Evolutionary conservation across 2,888 invertebrate species (phyloP).

Genomic region (Pomacea canaliculata): DNA sequence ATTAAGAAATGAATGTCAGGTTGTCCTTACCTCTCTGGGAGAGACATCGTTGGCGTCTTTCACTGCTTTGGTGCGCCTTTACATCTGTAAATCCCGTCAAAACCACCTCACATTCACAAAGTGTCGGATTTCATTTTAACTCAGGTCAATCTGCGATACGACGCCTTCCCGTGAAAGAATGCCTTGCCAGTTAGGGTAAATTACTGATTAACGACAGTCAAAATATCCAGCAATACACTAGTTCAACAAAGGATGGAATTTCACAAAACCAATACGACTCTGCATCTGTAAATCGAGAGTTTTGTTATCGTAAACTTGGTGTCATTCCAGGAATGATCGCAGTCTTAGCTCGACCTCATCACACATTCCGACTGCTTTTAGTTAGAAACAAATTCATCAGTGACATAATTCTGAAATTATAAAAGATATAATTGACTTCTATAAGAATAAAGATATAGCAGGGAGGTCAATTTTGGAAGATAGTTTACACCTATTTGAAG

Average conservation of each 20-base stretch:
- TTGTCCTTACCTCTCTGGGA: conserved; percentile 22
- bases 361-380: neutral
- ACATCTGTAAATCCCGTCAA: conserved; percentile 6
- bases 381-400: neutral
- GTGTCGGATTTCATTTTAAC: conserved; percentile 23
- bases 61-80: neutral
- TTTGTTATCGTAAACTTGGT: conserved; percentile 17
- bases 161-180: neutral
- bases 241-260: neutral
- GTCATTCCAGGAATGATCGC: conserved; percentile 27
- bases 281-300: conserved; percentile 9
- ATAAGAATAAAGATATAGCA: neutral
- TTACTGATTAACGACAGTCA: too few species aligned
- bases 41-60: conserved; percentile 17
- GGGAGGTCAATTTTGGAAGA: neutral
- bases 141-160: conserved; percentile 11
- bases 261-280: neutral
- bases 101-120: conserved; percentile 20
- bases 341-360: conserved; percentile 18
- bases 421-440: neutral
- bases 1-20: neutral
- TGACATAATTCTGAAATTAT: neutral
- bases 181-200: neutral
- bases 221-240: neutral
- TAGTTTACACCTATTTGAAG: neutral